A percentile compares a stretch with the other conserved stretches of the same genome.
phyloP scores from a whole-genome alignment of 2,888 invertebrate species.

The Rhorus exstirpatorius region DNA sequence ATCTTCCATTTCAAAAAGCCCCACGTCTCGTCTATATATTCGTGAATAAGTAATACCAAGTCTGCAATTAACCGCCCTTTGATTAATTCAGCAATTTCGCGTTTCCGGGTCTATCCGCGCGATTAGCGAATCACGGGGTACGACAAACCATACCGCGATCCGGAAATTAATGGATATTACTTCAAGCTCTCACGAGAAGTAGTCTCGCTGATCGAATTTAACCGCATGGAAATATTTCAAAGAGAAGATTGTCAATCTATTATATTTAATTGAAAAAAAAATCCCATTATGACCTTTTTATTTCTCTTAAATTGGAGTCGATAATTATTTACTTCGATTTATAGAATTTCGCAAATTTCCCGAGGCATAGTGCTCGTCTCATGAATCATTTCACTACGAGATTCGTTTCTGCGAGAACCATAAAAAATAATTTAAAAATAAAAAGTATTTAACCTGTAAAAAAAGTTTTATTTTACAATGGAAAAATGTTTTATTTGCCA shows the following conservation, averaged over 20 bases:
- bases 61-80: constrained; percentile 38
- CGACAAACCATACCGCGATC: constrained; percentile 42
- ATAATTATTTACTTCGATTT: not conserved
- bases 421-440: not conserved
- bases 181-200: constrained; percentile 9
- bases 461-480: too few species aligned
- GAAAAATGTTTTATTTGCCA: too few species aligned
- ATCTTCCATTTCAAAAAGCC: not conserved
- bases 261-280: not conserved
- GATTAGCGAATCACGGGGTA: constrained; percentile 32
- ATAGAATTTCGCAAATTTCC: not conserved
- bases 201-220: constrained; percentile 39
- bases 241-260: not conserved
- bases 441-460: too few species aligned
- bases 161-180: constrained; percentile 63
- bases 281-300: not conserved
- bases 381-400: not conserved
- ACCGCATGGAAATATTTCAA: constrained; percentile 31
- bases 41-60: constrained; percentile 7
- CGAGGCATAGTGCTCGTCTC: not conserved
- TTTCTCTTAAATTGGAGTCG: not conserved
- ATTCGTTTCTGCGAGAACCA: not conserved
- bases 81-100: constrained; percentile 54
- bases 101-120: constrained; percentile 42
- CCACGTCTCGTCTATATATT: not conserved